Base-by-base conservation (phyloP, 35 echinoderm and acorn worm species). In the Hemicentrotus pulcherrimus region DNA sequence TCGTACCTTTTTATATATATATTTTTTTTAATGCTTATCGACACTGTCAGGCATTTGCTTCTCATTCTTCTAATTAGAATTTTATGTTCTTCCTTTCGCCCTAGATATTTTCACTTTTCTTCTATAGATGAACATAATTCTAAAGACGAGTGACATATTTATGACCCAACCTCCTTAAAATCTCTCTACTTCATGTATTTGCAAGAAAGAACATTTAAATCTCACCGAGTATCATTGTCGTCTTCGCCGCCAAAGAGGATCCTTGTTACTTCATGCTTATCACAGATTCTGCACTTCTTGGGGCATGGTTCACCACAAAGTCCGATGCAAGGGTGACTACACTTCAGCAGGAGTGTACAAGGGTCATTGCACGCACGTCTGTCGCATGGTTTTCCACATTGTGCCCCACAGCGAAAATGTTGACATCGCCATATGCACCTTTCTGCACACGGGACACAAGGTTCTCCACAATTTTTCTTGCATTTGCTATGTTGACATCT, bases 261-360 rank as follows among this genome's bases (percentile, higher is more conserved):
- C 41, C 92, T 88, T 13, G 96, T 96, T 11, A 97, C 96, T 86
- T 97, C 96, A 28, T 97, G 96, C 47, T 95, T 95, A 59, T 99
- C 10, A 92, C 98, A 99, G 47, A 96, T 96, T 28, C 96, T 70
- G 89, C 98, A 99, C 47, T 95, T 95, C 32, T 94, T 96, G 32
- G 98, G 97, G 48, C 98, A 99, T 14, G 95, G 95, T 46, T 97
- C 98, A 50, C 98, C 98, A 94, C 98, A 97, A 0, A 99, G 16
- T 22, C 98, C 98, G 45, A 96, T 97, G 85, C 98, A 99, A n/a
- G 91, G 91, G 95, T 99, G 98, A 41, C 87, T 61, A 95, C 97
- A 97, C 58, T 88, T 88, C 47, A 96, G 94, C 32, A 16, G 46
- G 31, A 60, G 35, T 18, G 33, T 24, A 86, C 98, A 99, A 13